phyloP scores from a whole-genome alignment of 2,888 invertebrate species.

The Microdon myrmicae region DNA sequence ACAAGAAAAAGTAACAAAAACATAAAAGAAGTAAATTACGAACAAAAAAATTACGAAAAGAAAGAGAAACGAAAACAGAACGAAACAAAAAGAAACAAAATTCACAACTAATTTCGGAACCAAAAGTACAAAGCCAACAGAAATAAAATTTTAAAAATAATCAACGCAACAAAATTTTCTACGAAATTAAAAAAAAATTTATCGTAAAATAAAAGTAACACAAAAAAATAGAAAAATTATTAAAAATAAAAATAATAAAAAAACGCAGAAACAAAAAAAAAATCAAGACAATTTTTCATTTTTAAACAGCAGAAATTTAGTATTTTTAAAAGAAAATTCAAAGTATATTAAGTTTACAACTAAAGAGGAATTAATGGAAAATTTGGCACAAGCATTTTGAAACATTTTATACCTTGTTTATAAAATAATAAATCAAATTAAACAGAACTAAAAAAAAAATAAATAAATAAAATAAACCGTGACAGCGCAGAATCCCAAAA shows the following conservation, averaged over 20 bases:
- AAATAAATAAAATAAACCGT: constrained; percentile 3
- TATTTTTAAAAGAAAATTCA: constrained; percentile 1
- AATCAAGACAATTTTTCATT: background rate
- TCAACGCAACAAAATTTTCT: constrained; percentile 44
- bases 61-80: constrained; percentile 23
- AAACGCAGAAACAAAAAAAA: constrained; percentile 10
- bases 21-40: constrained; percentile 38
- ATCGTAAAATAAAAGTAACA: constrained; percentile 21
- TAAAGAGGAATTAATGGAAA: background rate
- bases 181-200: constrained; percentile 31
- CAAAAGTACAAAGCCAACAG: constrained; percentile 43
- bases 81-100: constrained; percentile 23
- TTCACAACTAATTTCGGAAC: constrained; percentile 44
- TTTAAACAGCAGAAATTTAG: background rate
- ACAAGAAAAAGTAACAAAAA: constrained; percentile 49
- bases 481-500: constrained; percentile 16
- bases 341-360: constrained; percentile 6
- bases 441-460: background rate
- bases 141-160: constrained; percentile 20
- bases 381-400: constrained; percentile 20
- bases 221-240: constrained; percentile 45
- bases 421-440: constrained; percentile 4
- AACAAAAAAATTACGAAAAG: constrained; percentile 24
- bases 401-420: constrained; percentile 1
- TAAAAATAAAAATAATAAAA: constrained; percentile 18